Conservation (phyloP, 2,888 invertebrate genomes). For the Plebejus melissa region DNA sequence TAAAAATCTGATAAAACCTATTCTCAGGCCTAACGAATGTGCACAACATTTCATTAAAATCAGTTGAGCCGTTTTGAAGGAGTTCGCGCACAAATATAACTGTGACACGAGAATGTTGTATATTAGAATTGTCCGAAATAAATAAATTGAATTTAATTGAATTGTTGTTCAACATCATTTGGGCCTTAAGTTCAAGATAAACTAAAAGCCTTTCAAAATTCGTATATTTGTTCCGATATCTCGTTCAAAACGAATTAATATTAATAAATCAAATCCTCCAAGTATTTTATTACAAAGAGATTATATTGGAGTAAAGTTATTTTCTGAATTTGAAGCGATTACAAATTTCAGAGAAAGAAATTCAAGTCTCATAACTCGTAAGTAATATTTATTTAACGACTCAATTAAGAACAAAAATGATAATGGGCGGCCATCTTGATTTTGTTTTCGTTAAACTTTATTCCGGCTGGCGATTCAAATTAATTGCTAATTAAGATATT, state of each 20-base stretch:
- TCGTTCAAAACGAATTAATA: background rate
- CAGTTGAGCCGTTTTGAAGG: too few relatives aligned
- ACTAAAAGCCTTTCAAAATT: background rate
- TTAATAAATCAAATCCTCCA: conserved; percentile 2
- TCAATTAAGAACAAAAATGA: conserved; percentile 19
- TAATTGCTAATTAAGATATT: conserved; percentile 21
- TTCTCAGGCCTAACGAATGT: too few relatives aligned
- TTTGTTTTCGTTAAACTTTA: conserved; percentile 10
- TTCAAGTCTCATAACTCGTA: conserved; percentile 14
- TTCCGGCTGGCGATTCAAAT: background rate
- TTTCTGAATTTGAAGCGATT: background rate
- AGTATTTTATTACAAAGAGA: conserved; percentile 10
- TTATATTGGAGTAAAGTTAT: conserved; percentile 1
- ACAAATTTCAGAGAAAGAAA: conserved; percentile 2
- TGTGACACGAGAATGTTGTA: too few relatives aligned
- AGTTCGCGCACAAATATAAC: too few relatives aligned
- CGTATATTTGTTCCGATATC: background rate
- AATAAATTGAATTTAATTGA: too few relatives aligned
- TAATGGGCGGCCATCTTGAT: conserved; percentile 8
- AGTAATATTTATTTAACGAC: conserved; percentile 17
- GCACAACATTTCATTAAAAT: too few relatives aligned
- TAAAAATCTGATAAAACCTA: too few relatives aligned
- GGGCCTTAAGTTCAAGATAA: background rate
- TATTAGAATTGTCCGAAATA: too few relatives aligned
- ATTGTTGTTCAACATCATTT: background rate